These are phyloP conservation scores for Parascotia fuliginaria DNA, from an alignment of 2,888 invertebrate species.

Conservation along the genomic window DNA sequence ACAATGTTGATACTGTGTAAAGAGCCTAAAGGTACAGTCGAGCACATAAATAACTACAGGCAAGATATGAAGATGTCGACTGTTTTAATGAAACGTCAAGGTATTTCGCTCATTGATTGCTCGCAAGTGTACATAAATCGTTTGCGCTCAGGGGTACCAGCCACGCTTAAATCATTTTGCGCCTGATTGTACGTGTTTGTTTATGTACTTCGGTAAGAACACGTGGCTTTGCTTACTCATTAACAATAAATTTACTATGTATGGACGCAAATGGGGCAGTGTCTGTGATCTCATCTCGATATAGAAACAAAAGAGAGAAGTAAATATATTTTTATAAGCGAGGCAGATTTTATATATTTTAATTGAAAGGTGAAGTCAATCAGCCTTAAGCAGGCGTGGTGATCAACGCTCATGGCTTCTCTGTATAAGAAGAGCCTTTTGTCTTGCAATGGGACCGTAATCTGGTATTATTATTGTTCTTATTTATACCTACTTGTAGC, in stretches of 20 bases:
- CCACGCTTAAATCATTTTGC: constrained; percentile 54
- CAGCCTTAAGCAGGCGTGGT: too few relatives aligned
- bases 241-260: constrained; percentile 36
- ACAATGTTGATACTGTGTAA: constrained; percentile 39
- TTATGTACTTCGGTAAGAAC: constrained; percentile 40
- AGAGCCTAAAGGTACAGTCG: constrained; percentile 66
- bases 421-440: too few relatives aligned
- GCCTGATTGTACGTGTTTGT: constrained; percentile 61
- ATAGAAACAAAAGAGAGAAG: background rate
- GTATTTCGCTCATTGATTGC: constrained; percentile 73
- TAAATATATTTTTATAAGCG: too few relatives aligned
- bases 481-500: too few relatives aligned
- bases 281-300: background rate
- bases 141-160: constrained; percentile 55
- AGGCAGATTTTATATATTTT: too few relatives aligned
- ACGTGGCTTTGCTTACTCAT: constrained; percentile 37
- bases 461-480: too few relatives aligned
- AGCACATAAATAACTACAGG: constrained; percentile 71
- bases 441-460: too few relatives aligned
- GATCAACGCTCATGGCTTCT: too few relatives aligned
- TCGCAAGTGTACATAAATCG: constrained; percentile 55
- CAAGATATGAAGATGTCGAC: constrained; percentile 81
- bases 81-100: constrained; percentile 81
- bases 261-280: background rate
- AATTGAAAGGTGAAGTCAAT: too few relatives aligned